Conservation (phyloP, 2,888 invertebrate species). For the Drosophila kanekoi region DNA sequence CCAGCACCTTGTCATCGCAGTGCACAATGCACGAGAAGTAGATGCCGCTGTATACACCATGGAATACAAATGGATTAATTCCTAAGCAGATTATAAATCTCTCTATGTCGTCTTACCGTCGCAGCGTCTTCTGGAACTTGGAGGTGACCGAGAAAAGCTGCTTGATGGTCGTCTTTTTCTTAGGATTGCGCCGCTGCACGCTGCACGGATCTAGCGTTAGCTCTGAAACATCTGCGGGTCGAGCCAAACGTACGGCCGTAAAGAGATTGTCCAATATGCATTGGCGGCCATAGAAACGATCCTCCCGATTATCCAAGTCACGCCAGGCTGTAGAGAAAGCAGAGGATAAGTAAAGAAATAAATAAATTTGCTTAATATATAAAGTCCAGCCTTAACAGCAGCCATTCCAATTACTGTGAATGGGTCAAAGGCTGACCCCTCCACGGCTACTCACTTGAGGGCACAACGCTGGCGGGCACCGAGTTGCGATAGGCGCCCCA, state of each 20-base stretch:
- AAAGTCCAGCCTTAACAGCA: too few species aligned
- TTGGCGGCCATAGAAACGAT: constrained; percentile 89
- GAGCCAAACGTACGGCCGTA: constrained; percentile 89
- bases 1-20: constrained; percentile 97
- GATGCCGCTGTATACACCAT: constrained; percentile 89
- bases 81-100: neutral
- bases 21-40: constrained; percentile 97
- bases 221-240: constrained; percentile 87
- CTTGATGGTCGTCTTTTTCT: constrained; percentile 95
- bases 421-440: too few species aligned
- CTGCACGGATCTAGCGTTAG: constrained; percentile 88
- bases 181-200: constrained; percentile 90
- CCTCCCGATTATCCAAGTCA: constrained; percentile 90
- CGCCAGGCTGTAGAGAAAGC: constrained; percentile 90
- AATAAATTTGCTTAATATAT: too few species aligned
- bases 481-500: constrained; percentile 92
- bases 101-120: constrained; percentile 87
- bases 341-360: neutral
- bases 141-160: constrained; percentile 98
- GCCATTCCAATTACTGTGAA: too few species aligned
- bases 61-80: neutral
- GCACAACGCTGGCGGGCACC: constrained; percentile 93
- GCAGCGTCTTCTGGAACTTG: constrained; percentile 97
- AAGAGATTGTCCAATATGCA: constrained; percentile 91
- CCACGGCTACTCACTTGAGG: constrained; percentile 91